These are phyloP conservation scores for Drosophila burlai DNA, from an alignment of 1,140 invertebrate genomes.

Conservation along the genomic window DNA sequence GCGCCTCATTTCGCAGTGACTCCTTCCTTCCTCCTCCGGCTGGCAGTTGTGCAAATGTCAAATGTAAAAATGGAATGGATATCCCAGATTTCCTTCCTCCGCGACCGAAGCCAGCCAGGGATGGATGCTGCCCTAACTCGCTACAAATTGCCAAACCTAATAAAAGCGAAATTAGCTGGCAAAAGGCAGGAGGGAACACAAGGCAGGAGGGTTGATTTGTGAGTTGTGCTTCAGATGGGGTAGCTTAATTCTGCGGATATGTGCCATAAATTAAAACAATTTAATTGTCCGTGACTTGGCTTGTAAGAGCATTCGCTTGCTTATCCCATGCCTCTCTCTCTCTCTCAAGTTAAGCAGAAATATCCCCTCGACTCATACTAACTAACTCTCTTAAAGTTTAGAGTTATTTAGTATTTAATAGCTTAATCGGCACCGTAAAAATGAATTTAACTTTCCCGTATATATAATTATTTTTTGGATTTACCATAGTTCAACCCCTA, in stretches of 20 bases:
- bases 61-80: slow-evolving; percentile 59
- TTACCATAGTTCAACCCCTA: too few species aligned
- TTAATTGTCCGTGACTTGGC: slow-evolving; percentile 35
- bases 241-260: slow-evolving; percentile 29
- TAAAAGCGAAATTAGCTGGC: slow-evolving; percentile 77
- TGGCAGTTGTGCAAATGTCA: slow-evolving; percentile 76
- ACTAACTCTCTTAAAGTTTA: not conserved
- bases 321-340: not conserved
- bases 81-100: slow-evolving; percentile 32
- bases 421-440: too few species aligned
- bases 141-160: slow-evolving; percentile 73
- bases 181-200: slow-evolving; percentile 5
- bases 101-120: slow-evolving; percentile 5
- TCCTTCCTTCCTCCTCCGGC: slow-evolving; percentile 81
- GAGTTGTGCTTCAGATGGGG: slow-evolving; percentile 8
- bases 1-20: slow-evolving; percentile 76
- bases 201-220: slow-evolving; percentile 29
- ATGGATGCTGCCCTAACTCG: slow-evolving; percentile 12
- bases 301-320: not conserved
- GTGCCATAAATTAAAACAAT: slow-evolving; percentile 45
- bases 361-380: not conserved
- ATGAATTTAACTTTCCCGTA: too few species aligned
- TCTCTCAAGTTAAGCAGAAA: not conserved
- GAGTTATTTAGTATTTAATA: not conserved
- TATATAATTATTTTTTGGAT: too few species aligned